Evolutionary conservation across 1,140 invertebrate genomes (phyloP), one percentile per base, ranked within the genome.

Genomic region (Philotrypesis tridentata): DNA sequence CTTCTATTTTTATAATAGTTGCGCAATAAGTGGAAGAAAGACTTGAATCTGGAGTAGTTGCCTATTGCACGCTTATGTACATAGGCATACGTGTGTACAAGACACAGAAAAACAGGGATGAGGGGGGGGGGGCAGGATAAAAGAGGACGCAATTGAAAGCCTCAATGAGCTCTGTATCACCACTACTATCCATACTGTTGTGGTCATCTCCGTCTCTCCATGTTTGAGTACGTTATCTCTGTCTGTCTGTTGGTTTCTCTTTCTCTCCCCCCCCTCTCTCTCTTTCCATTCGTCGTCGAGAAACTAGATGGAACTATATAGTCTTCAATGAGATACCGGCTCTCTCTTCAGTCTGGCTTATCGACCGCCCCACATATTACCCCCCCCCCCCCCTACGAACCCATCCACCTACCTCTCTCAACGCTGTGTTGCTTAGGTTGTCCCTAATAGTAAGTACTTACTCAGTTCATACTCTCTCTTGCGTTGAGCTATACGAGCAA

Each of bases 311-410:
- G 33, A 5, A 37, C 33, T 71, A 29, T 29, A 29, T 29, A 84
- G 70, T 81, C 43, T 48, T 61, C 72, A 82, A 75, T 60, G 73
- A 68, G 71, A 80, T 80, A 73, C 43, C 61, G 55, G 29, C 29
- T 61, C 60, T 67, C 67, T 33, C 27, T 33, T 67, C 67, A 70
- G 33, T 60, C 71, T 55, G 29, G 73, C 60, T 29, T 83, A 77
- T 79, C 77, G 73, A 72, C 55, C 80, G 60, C 63, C 81, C 79
- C 85, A 73, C 71, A 68, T 84, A 63, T 77, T 71, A 80, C 75
- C 80, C 48, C 70, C 33, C 31, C 31, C 14, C 12, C 23, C 55
- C 17, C 8, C n/a, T n/a, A n/a, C n/a, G n/a, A n/a, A n/a, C n/a
- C n/a, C n/a, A n/a, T n/a, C n/a, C n/a, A n/a, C n/a, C n/a, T n/a